Conservation (phyloP, 2,797 vertebrate species). For the Rhadinocentrus ornatus region DNA sequence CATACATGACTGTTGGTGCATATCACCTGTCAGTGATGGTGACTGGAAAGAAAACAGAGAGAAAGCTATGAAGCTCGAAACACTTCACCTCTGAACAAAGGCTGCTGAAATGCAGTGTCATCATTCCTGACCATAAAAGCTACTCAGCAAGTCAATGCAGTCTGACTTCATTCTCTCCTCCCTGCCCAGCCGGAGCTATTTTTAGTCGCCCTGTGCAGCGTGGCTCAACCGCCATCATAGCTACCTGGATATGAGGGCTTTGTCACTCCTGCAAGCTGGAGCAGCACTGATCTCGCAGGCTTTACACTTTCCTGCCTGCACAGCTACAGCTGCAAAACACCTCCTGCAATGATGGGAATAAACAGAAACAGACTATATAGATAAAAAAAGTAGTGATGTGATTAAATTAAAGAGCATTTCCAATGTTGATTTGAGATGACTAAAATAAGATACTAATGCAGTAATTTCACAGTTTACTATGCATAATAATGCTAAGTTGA, state of each 20-base stretch:
- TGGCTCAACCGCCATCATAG: slow-evolving; percentile 55
- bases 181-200: slow-evolving; percentile 75
- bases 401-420: slow-evolving; percentile 26
- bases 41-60: slow-evolving; percentile 42
- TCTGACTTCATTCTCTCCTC: slow-evolving; percentile 71
- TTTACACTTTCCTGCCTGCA: slow-evolving; percentile 60
- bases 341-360: slow-evolving; percentile 43
- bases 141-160: slow-evolving; percentile 76
- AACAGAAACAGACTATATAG: slow-evolving; percentile 1
- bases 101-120: slow-evolving; percentile 70
- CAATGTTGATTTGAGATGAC: slow-evolving; percentile 18
- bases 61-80: slow-evolving; percentile 39
- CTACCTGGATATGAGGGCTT: slow-evolving; percentile 78
- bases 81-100: slow-evolving; percentile 53
- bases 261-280: slow-evolving; percentile 73
- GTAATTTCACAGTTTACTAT: slow-evolving; percentile 10
- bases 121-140: slow-evolving; percentile 78
- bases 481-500: slow-evolving; percentile 16
- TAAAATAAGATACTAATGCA: slow-evolving; percentile 29
- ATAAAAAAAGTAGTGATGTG: slow-evolving; percentile 16
- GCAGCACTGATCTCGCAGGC: slow-evolving; percentile 66
- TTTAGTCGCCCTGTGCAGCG: slow-evolving; percentile 71
- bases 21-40: slow-evolving; percentile 25
- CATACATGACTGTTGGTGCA: slow-evolving; percentile 11
- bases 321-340: slow-evolving; percentile 37